These are phyloP conservation scores for Etheostoma cragini DNA, from an alignment of 2,113 vertebrate genomes.

Conservation along the genomic window DNA sequence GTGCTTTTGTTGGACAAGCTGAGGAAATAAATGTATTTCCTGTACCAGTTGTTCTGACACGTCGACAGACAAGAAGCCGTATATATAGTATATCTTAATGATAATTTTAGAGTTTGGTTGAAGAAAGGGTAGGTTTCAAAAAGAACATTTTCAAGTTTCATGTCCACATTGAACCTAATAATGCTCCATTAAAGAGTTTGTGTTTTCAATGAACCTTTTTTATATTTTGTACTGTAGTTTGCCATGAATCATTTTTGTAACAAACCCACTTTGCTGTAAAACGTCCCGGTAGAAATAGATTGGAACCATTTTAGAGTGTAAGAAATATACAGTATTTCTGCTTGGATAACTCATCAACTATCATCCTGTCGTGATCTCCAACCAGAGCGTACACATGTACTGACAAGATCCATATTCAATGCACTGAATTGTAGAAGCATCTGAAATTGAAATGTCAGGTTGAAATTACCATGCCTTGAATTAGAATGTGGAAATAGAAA, in stretches of 20 bases:
- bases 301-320: constrained; percentile 4
- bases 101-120: not conserved
- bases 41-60: not conserved
- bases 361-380: constrained; percentile 51
- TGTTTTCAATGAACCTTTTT: constrained; percentile 31
- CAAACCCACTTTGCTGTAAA: constrained; percentile 31
- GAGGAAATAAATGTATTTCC: not conserved
- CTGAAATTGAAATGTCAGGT: constrained; percentile 80
- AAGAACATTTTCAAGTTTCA: not conserved
- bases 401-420: constrained; percentile 72
- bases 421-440: constrained; percentile 60
- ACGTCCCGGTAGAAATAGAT: constrained; percentile 18
- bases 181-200: not conserved
- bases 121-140: not conserved
- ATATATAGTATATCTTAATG: not conserved
- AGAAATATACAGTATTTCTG: constrained; percentile 51
- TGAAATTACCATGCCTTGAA: constrained; percentile 66
- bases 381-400: constrained; percentile 48
- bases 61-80: not conserved
- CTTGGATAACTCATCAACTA: constrained; percentile 56
- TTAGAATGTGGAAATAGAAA: constrained; percentile 65
- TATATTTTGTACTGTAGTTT: constrained; percentile 21
- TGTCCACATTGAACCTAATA: not conserved
- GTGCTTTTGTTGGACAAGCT: not conserved
- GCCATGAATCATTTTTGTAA: constrained; percentile 18